phyloP scores from a whole-genome alignment of 2,888 invertebrate species.

The Philereme transversata region DNA sequence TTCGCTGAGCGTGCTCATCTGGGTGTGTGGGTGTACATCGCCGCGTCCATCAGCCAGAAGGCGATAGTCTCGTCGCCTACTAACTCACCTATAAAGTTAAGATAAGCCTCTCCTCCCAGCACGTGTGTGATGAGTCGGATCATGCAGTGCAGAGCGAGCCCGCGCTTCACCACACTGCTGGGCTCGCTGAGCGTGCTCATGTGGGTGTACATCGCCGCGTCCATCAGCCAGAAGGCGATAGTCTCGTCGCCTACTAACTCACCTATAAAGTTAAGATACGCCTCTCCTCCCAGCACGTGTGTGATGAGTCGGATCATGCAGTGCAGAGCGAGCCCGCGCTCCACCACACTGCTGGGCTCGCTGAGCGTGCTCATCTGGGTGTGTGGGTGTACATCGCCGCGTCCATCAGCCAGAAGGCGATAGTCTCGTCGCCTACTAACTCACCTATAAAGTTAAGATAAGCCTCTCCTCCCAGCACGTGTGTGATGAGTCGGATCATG shows the following conservation, averaged over 20 bases:
- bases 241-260: constrained; percentile 59
- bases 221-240: constrained; percentile 99
- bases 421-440: constrained; percentile 75
- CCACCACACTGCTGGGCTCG: constrained; percentile 88
- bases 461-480: not conserved
- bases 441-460: constrained; percentile 59
- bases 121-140: constrained; percentile 97
- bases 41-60: too few relatives aligned
- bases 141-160: constrained; percentile 98
- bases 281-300: constrained; percentile 97
- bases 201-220: constrained; percentile 98
- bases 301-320: constrained; percentile 98
- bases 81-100: constrained; percentile 96
- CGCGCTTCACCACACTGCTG: constrained; percentile 92
- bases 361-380: constrained; percentile 94
- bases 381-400: constrained; percentile 98
- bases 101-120: constrained; percentile 98
- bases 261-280: constrained; percentile 94
- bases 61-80: constrained; percentile 35
- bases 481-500: not conserved
- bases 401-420: constrained; percentile 99
- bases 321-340: constrained; percentile 97
- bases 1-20: too few relatives aligned
- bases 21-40: not conserved
- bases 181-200: constrained; percentile 92